Percentiles rank a stretch among this genome's conserved stretches.
Conservation (phyloP, 1,140 invertebrate species). For the Drosophila ohnishii region DNA sequence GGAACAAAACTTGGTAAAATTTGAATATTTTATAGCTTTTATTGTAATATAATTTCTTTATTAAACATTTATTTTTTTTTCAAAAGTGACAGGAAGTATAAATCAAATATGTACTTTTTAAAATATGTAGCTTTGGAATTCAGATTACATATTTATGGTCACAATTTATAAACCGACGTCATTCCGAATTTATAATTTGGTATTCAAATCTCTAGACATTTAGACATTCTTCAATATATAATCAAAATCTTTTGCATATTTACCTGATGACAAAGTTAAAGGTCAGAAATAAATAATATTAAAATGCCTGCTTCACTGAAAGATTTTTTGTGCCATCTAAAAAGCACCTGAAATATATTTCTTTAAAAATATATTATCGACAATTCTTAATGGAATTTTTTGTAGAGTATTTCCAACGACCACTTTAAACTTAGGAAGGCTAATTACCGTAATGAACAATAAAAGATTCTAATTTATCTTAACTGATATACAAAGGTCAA, state of each 20-base stretch:
- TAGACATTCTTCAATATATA: not conserved
- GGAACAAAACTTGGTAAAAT: accelerated
- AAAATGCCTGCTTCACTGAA: not conserved
- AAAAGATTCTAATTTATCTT: too few relatives aligned
- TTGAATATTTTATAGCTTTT: not conserved
- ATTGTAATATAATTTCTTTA: not conserved
- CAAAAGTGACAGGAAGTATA: not conserved
- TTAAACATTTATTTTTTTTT: not conserved
- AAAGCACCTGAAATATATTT: not conserved
- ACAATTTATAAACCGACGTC: not conserved
- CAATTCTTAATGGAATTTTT: too few relatives aligned
- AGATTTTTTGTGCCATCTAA: not conserved
- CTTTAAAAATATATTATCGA: too few relatives aligned
- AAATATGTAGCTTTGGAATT: not conserved
- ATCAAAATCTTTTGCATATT: not conserved
- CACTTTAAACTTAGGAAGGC: too few relatives aligned
- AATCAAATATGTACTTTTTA: not conserved
- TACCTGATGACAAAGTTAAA: not conserved
- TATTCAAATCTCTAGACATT: not conserved
- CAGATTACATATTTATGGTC: not conserved
- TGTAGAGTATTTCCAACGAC: too few relatives aligned
- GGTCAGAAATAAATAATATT: conserved; percentile 2
- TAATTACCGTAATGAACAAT: too few relatives aligned
- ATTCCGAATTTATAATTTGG: conserved; percentile 1
- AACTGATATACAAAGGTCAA: too few relatives aligned